Evolutionary conservation across 2,797 vertebrate species (phyloP), one percentile per base, ranked within the genome.

Genomic region (Rhodeus uyekii): DNA sequence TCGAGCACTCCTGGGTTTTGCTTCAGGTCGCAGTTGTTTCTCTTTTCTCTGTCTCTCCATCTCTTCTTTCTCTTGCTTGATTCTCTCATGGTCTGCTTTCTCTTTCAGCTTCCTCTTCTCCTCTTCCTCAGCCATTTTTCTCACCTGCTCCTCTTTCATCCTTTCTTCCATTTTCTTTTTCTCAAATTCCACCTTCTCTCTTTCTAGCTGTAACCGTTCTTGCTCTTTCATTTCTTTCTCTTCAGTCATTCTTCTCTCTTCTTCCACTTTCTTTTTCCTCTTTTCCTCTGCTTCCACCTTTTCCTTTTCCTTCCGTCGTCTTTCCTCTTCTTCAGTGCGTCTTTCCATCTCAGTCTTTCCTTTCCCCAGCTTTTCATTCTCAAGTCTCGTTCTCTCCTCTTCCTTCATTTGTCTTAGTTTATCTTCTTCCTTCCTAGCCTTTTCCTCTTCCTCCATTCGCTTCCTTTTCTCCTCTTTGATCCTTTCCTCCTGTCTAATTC

Each of bases 41-140:
- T 19, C 10, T 24, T 14, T 9, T 18, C 74, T 0, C 0, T 3
- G 0, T 93, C 93, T 81, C 91, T 95, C 90, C 88, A 94, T 58
- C 93, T 94, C 0, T 90, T 90, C 50, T 93, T 2, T 55, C 34
- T 94, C 94, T 78, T 92, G 94, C 89, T 89, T 94, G 53, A 94
- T 92, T 0, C 90, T 89, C 39, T 94, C 2, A 38, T 38, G 32
- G 84, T 75, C 90, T 91, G 39, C 69, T 53, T 71, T 38, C 61
- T 84, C 65, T 60, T 39, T 69, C n/a, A 9, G 53, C 88, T 34
- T 94, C 93, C 61, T 77, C 34, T 76, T 48, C 19, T 42, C 38
- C 0, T 80, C 72, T 8, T 91, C 90, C 0, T 27, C 8, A 18
- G 8, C 12, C 10, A 74, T 0, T 0, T 5, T 0, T 93, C 93